Evolutionary conservation across 2,113 vertebrate species (phyloP).

Genomic region (Cyrtonyx montezumae): DNA sequence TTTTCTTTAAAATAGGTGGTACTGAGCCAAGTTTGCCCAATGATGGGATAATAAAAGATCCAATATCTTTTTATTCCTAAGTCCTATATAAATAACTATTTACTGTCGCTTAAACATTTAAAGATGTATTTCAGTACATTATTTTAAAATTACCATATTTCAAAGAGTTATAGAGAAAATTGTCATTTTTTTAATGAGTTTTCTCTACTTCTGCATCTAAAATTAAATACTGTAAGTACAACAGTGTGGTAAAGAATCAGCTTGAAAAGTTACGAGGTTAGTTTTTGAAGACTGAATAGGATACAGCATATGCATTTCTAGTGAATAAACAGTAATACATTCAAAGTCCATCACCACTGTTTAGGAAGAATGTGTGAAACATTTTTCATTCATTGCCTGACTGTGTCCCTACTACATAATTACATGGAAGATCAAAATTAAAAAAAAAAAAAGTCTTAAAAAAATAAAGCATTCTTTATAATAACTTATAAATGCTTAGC

Average conservation of each 20-base stretch:
- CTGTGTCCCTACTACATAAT: not conserved
- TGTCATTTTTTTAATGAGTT: not conserved
- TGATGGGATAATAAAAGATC: not conserved
- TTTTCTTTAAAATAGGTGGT: not conserved
- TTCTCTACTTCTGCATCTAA: not conserved
- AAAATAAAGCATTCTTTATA: not conserved
- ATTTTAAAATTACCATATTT: not conserved
- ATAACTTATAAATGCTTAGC: not conserved
- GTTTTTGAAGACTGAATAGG: not conserved
- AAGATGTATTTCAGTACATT: not conserved
- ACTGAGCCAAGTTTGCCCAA: not conserved
- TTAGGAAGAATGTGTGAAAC: not conserved
- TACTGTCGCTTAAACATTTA: not conserved
- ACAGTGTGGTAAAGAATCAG: not conserved
- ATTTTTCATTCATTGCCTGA: not conserved
- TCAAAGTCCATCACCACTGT: not conserved
- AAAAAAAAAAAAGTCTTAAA: not conserved
- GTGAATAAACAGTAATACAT: not conserved
- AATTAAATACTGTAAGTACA: not conserved
- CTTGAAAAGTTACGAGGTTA: not conserved
- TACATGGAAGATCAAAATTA: not conserved
- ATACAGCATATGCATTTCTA: not conserved
- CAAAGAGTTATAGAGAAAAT: not conserved
- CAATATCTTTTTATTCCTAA: not conserved
- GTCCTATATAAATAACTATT: not conserved